Percentiles rank a stretch among this genome's conserved stretches.
These are phyloP conservation scores for Etheostoma spectabile DNA, from an alignment of 2,113 vertebrate genomes.

Conservation along the genomic window DNA sequence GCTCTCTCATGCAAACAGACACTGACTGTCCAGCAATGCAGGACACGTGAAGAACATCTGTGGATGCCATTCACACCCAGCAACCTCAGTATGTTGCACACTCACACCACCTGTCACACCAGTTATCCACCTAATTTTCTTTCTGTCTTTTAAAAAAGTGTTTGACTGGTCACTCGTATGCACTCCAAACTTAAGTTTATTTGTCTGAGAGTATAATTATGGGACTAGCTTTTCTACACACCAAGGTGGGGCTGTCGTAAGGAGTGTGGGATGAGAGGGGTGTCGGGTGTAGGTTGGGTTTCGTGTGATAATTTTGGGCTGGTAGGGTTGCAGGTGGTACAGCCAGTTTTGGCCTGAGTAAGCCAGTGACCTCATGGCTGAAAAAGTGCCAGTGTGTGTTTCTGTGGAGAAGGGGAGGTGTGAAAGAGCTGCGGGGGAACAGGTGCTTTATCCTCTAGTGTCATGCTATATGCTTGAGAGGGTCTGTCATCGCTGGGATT, in stretches of 20 bases:
- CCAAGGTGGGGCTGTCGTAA: constrained; percentile 5
- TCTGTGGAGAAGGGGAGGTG: constrained; percentile 42
- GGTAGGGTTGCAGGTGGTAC: constrained; percentile 57
- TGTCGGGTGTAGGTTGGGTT: constrained; percentile 24
- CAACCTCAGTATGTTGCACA: constrained; percentile 42
- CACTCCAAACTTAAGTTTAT: constrained; percentile 8
- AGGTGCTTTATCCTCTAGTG: constrained; percentile 81
- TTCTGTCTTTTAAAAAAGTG: constrained; percentile 36
- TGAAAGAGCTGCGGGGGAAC: constrained; percentile 64
- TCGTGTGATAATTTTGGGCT: constrained; percentile 47
- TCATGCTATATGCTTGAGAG: constrained; percentile 72
- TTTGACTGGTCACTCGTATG: constrained; percentile 2
- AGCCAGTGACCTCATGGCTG: constrained; percentile 73
- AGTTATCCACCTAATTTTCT: constrained; percentile 30
- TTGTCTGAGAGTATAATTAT: constrained; percentile 39
- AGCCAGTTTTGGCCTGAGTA: constrained; percentile 53
- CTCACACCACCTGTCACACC: constrained; percentile 51
- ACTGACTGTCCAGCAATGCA: constrained; percentile 40
- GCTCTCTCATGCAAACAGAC: constrained; percentile 60
- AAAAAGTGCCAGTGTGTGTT: constrained; percentile 61
- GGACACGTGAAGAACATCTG: constrained; percentile 75
- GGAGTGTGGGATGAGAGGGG: constrained; percentile 13
- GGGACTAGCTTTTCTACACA: constrained; percentile 9
- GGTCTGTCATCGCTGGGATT: constrained; percentile 65
- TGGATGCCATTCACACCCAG: constrained; percentile 69